A percentile compares a stretch with the other conserved stretches of the same genome.
These are phyloP conservation scores for Diceros bicornis DNA, from an alignment of 2,797 vertebrate genomes.

Conservation along the genomic window DNA sequence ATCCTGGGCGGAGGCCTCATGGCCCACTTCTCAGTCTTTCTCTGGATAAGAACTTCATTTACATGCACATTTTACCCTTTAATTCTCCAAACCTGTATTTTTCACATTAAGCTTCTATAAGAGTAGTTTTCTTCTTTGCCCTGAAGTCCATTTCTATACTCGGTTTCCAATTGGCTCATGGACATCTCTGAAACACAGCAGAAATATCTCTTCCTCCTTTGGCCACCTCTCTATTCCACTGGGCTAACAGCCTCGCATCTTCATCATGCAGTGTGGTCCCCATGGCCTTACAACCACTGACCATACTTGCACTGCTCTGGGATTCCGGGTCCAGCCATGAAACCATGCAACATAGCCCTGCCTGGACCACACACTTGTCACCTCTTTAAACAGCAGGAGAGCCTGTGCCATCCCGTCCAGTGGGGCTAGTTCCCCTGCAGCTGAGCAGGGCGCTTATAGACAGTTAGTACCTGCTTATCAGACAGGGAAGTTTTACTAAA, in stretches of 20 bases:
- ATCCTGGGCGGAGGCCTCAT: background rate
- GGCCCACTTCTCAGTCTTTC: background rate
- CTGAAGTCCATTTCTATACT: background rate
- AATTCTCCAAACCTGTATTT: background rate
- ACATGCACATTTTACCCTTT: background rate
- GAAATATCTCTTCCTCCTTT: background rate
- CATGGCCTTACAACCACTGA: background rate
- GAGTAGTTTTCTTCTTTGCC: background rate
- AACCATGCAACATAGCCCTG: background rate
- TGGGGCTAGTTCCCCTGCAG: background rate
- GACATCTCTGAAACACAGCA: background rate
- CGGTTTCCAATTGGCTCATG: background rate
- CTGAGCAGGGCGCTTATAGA: background rate
- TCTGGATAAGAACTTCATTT: background rate
- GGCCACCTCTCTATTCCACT: no score
- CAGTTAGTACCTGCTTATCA: background rate
- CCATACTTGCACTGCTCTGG: rapidly evolving
- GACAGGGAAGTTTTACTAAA: background rate
- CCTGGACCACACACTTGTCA: background rate
- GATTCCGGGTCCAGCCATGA: background rate
- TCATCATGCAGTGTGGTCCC: background rate
- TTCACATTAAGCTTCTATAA: background rate
- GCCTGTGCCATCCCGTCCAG: background rate
- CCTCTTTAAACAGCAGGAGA: background rate
- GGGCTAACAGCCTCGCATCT: background rate